Evolutionary conservation across 2,113 vertebrate species (phyloP), one percentile per base, ranked within the genome.

Genomic region (Spea multiplicata): DNA sequence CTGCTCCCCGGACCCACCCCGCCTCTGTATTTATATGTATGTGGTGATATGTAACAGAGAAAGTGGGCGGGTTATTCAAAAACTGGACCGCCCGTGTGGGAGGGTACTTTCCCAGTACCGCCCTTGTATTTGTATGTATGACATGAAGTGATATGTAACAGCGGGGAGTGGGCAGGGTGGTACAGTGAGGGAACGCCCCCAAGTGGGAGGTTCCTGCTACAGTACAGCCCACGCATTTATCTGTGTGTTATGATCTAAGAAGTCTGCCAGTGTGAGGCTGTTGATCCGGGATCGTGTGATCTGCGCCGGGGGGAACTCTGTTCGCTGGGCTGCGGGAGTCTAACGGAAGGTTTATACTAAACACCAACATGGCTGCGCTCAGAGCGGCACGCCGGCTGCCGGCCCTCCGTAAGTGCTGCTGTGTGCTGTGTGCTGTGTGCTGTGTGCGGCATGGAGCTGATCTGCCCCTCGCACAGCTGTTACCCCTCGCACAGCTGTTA

Each of bases 361-460:
- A 48, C 59, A 12, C 77, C 12, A 88, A 88, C 84, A 90, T 90
- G 90, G 88, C 89, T 67, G 84, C 86, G 76, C 17, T 86, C 62
- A 9, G 75, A 76, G 82, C 79, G 47, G 79, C 75, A 14, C 30
- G 44, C 81, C 83, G 86, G 5, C 57, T 52, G 17, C 59, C 71
- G 68, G 5, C 7, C n/a, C 57, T 50, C 7, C 6, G 83, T 84
- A 73, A 84, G 84, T 82, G 7, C 14, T 6, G 30, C n/a, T 0
- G 5, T 6, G 8, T 2, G 17, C 47, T 8, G 48, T 47, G 9
- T 4, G 8, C 0, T 3, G 12, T 44, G 30, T n/a, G 6, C 47
- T 14, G 48, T n/a, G 53, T 66, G 30, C 30, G n/a, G n/a, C n/a
- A n/a, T 59, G 53, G 84, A 84, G 81, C 59, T 70, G 68, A 74